Conservation (phyloP, 2,888 invertebrate genomes). For the Pandemis heparana region DNA sequence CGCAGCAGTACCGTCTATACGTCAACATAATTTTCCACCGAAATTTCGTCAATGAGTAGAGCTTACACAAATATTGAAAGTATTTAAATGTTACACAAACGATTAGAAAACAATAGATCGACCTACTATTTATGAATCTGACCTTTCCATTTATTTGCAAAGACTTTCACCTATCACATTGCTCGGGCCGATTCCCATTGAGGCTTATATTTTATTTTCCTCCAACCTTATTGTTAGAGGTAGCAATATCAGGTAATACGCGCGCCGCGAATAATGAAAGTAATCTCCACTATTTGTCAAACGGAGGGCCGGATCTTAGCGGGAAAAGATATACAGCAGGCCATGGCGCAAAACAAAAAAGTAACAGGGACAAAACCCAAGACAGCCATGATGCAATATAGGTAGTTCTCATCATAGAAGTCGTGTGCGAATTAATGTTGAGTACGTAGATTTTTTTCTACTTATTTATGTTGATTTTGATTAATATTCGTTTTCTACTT, state of each 20-base stretch:
- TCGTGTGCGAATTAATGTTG: too few relatives aligned
- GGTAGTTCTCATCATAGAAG: too few relatives aligned
- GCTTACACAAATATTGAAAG: not conserved
- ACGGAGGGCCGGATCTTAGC: slow-evolving; percentile 51
- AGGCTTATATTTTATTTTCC: slow-evolving; percentile 49
- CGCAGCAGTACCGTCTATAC: not conserved
- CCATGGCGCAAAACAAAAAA: too few relatives aligned
- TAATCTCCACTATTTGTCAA: slow-evolving; percentile 74
- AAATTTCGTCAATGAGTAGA: not conserved
- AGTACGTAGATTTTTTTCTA: too few relatives aligned
- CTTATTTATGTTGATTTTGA: too few relatives aligned
- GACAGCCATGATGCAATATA: too few relatives aligned
- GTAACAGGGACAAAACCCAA: too few relatives aligned
- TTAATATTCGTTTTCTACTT: too few relatives aligned
- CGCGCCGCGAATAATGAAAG: slow-evolving; percentile 65
- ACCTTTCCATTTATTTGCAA: slow-evolving; percentile 40
- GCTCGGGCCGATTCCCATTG: slow-evolving; percentile 27
- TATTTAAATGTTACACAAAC: slow-evolving; percentile 22
- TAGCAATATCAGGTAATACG: slow-evolving; percentile 64
- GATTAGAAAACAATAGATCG: slow-evolving; percentile 28
- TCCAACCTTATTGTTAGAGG: slow-evolving; percentile 60
- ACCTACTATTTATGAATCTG: slow-evolving; percentile 39
- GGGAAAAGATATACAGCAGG: slow-evolving; percentile 37
- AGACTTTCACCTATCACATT: slow-evolving; percentile 39
- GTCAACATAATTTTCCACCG: not conserved